These are phyloP conservation scores for Dendroctonus valens DNA, from an alignment of 1,140 invertebrate genomes.

Conservation along the genomic window DNA sequence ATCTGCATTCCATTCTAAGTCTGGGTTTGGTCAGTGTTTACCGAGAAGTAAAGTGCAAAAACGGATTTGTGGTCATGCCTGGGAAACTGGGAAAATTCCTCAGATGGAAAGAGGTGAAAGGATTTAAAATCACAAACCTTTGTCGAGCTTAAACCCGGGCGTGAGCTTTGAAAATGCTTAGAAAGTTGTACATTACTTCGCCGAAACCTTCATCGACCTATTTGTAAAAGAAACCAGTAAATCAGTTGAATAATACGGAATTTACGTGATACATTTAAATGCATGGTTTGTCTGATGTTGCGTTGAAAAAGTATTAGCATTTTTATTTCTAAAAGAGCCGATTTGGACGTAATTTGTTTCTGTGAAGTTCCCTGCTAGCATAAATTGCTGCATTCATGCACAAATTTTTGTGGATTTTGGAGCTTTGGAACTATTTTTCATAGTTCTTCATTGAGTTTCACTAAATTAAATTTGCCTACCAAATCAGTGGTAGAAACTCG, in stretches of 20 bases:
- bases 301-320: too few relatives aligned
- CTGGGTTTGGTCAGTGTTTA: constrained; percentile 1
- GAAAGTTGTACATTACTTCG: constrained; percentile 39
- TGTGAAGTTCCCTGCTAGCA: too few relatives aligned
- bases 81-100: constrained; percentile 3
- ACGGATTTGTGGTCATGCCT: constrained; percentile 7
- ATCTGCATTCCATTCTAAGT: too few relatives aligned
- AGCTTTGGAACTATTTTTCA: too few relatives aligned
- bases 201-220: constrained; percentile 37
- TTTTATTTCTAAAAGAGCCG: too few relatives aligned
- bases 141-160: constrained; percentile 25
- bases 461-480: too few relatives aligned
- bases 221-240: not conserved
- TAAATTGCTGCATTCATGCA: too few relatives aligned
- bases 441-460: too few relatives aligned
- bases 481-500: too few relatives aligned
- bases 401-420: too few relatives aligned
- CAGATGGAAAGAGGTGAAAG: constrained; percentile 5
- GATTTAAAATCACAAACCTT: constrained; percentile 21
- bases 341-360: too few relatives aligned
- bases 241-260: not conserved
- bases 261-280: constrained; percentile 4
- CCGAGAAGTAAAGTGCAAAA: constrained; percentile 7
- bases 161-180: constrained; percentile 35
- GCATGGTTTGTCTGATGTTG: not conserved